These are phyloP conservation scores for Actenoides lindsayi DNA, from an alignment of 2,113 vertebrate species.

Conservation along the genomic window DNA sequence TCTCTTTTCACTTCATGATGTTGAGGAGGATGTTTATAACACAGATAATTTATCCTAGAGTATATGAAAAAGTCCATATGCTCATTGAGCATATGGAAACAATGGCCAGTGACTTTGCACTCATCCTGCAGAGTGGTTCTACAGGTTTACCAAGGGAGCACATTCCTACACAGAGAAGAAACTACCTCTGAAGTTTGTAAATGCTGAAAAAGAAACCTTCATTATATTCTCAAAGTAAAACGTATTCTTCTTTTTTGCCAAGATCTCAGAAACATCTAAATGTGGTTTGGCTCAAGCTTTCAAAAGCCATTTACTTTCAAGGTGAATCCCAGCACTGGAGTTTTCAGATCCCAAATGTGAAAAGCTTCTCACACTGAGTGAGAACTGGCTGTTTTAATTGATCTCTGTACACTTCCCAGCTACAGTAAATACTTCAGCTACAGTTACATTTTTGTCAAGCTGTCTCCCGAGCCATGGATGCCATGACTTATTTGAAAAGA, in stretches of 20 bases:
- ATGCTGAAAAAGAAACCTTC: not conserved
- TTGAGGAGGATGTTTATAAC: not conserved
- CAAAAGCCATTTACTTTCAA: not conserved
- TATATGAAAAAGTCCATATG: not conserved
- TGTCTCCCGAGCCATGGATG: not conserved
- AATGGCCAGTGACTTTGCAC: not conserved
- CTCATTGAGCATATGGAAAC: not conserved
- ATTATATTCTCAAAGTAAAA: not conserved
- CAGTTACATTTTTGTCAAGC: not conserved
- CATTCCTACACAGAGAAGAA: not conserved
- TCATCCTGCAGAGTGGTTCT: not conserved
- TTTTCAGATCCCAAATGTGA: not conserved
- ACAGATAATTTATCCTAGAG: not conserved
- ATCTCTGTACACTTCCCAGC: not conserved
- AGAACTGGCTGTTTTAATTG: not conserved
- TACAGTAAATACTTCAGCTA: not conserved
- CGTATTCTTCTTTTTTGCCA: not conserved
- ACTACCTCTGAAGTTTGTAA: not conserved
- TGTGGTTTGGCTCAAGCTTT: not conserved
- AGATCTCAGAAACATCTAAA: not conserved
- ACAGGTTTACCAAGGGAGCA: not conserved
- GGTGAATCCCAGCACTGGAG: not conserved
- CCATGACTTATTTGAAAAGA: not conserved
- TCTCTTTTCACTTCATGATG: not conserved
- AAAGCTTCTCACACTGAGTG: not conserved